Base-by-base conservation (phyloP, 1,140 invertebrate genomes). In the Ceratosolen fusciceps region DNA sequence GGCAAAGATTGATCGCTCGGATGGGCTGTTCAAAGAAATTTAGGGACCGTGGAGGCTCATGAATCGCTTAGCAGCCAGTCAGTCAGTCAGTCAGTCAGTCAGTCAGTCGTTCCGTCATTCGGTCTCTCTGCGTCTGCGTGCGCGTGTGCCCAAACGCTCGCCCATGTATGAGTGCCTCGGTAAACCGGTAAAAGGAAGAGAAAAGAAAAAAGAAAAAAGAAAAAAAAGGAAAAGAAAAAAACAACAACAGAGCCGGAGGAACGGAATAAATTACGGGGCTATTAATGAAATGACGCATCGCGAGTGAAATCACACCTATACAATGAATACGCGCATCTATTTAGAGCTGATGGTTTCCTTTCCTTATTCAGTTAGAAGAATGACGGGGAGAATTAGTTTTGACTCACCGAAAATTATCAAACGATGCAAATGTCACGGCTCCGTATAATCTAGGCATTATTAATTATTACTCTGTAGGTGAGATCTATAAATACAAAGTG, bases 221-320 rank as follows among this genome's bases (percentile, higher is more conserved):
- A 43, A 43, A 43, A 43, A 43, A 43, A 43, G 12, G 5, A 43
- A 43, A 43, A 34, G 12, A 52, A 71, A 31, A 60, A 71, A 67
- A 70, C 52, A 37, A 19, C 47, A 16, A 24, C 0, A 67, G 12
- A 34, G 31, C 7, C n/a, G 9, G 52, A 60, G 31, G 62, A 58
- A 62, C 26, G 37, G 71, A 43, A 79, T 79, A 79, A 73, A 79
- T 79, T 74, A 74, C 31, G 2, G 37, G n/a, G 60, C 29, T 37
- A 79, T 74, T 79, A 74, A 79, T 70, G 58, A 79, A 79, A 47
- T 79, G 71, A 79, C 78, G 71, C 78, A 79, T 74, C 49, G 78
- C 5, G 31, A 68, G 62, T 79, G 72, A 79, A 79, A 79, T 79
- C 78, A 79, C 78, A 79, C 58, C 70, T 73, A 34, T 49, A 67